Base-by-base conservation (phyloP, 1,140 invertebrate species). In the Fopius arisanus region DNA sequence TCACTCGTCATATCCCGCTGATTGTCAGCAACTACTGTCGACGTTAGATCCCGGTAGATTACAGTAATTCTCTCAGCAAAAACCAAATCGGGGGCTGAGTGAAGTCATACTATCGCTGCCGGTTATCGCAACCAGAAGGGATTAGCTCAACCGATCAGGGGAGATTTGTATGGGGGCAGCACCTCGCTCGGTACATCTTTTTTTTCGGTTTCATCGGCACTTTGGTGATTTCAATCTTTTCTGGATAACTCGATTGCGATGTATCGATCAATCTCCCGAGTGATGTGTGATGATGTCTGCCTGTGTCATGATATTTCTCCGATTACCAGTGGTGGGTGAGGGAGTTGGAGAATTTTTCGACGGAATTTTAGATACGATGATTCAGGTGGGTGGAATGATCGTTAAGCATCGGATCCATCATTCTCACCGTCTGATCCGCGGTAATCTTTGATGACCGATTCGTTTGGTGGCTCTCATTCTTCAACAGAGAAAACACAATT, bases 351-450 rank as follows among this genome's bases (percentile, higher is more conserved):
- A 70, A 74, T 74, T 67, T 74, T 72, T 37, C 59, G 54, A 21
- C 6, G 2, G 43, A 9, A 62, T 70, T 19, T 19, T 19, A 28
- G 67, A 14, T 72, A 41, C 48, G 67, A 67, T 62, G 59, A 72
- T 31, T 9, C 66, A 37, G 37, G 66, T 37, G 33, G 33, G 37
- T 23, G 66, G 66, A 40, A 43, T 67, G 79, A 81, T 80, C 79
- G 79, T 81, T 81, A 81, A 72, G 73, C 77, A 79, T 23, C 54
- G 75, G 73, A 81, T 80, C 78, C 78, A 79, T 80, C 80, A 78
- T 76, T 68, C 73, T 77, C 73, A 43, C 75, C 75, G 73, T 75
- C 73, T 78, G 75, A 80, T 80, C 75, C 78, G 75, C 68, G 67
- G 74, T 79, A 77, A 78, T 81, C 77, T 78, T 74, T 70, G 70